Base-by-base conservation (phyloP, 2,888 invertebrate genomes). In the Aspidiotus rigidus region DNA sequence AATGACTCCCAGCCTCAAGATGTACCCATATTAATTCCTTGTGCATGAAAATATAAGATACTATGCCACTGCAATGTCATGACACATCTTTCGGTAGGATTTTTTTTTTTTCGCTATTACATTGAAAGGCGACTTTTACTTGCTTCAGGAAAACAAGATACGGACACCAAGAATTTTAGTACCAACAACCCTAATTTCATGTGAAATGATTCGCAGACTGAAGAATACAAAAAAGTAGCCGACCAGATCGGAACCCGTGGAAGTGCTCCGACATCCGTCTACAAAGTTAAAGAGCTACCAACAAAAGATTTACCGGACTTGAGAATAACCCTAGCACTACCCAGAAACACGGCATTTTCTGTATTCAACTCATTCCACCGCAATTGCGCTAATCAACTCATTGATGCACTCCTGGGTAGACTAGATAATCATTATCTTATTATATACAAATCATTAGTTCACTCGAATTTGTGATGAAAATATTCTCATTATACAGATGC, bases 321-420 rank as follows among this genome's bases (percentile, higher is more conserved):
- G 11, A 77, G 79, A 10, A 75, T 84, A 54, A 85, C 87, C 0
- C 79, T 84, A 81, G 77, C 83, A 74, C 79, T 89, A 75, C 80
- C 82, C 2, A 83, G 84, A 72, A 82, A 84, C n/a, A 84, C 83
- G 5, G 82, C 84, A 74, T 91, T 92, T 78, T 90, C 90, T 0
- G 79, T 89, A 16, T 91, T 91, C 76, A 81, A 87, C 71, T 85
- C 86, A 0, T 79, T 77, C 15, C 92, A 93, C 77, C 84, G 87
- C 57, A 80, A 81, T 62, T 84, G 89, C 76, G 89, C 91, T 5
- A 83, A 83, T 0, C 81, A 84, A 72, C 82, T 92, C 71, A 86
- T 89, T 66, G 82, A 86, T 64, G 80, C 85, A 39, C 84, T 90
- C 69, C 79, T 89, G 80, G 81, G 88, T 84, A 78, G 16, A 62